Percentiles rank a stretch among this genome's conserved stretches.
Conservation (phyloP, 2,888 invertebrate species). For the Apocheima hispidaria region DNA sequence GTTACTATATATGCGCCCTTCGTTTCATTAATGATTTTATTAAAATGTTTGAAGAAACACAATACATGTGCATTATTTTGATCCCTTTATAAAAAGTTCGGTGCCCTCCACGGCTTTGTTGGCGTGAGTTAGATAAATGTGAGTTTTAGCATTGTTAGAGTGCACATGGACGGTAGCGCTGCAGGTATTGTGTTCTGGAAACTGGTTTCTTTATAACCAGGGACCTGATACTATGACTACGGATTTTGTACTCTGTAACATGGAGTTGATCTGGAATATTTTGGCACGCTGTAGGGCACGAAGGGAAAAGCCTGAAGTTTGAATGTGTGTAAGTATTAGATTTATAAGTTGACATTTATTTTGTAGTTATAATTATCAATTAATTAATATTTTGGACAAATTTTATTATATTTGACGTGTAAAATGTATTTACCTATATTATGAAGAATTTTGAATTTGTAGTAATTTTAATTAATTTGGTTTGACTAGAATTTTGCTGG, state of each 20-base stretch:
- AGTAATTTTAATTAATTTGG: too few relatives aligned
- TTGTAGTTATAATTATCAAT: too few relatives aligned
- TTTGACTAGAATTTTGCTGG: too few relatives aligned
- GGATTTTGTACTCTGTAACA: constrained; percentile 27
- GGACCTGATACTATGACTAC: constrained; percentile 33
- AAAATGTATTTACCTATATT: too few relatives aligned
- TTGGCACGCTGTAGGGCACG: background rate
- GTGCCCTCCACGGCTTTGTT: constrained; percentile 45
- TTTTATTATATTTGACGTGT: too few relatives aligned
- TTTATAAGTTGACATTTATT: too few relatives aligned
- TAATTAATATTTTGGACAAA: too few relatives aligned
- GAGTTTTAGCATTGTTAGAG: constrained; percentile 52
- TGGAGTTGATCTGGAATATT: background rate
- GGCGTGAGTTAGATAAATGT: constrained; percentile 63
- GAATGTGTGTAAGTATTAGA: too few relatives aligned
- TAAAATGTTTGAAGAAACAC: constrained; percentile 44
- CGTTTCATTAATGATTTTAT: constrained; percentile 43
- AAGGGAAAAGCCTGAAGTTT: background rate
- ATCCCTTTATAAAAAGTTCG: constrained; percentile 45
- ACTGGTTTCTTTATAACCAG: constrained; percentile 39
- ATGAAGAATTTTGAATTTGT: too few relatives aligned
- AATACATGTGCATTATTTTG: constrained; percentile 51
- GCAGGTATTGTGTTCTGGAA: constrained; percentile 40
- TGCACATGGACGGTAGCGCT: constrained; percentile 31
- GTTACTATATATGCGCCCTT: constrained; percentile 56